Evolutionary conservation across 2,113 vertebrate species (phyloP), one percentile per base, ranked within the genome.

Genomic region (Nematolebias whitei): DNA sequence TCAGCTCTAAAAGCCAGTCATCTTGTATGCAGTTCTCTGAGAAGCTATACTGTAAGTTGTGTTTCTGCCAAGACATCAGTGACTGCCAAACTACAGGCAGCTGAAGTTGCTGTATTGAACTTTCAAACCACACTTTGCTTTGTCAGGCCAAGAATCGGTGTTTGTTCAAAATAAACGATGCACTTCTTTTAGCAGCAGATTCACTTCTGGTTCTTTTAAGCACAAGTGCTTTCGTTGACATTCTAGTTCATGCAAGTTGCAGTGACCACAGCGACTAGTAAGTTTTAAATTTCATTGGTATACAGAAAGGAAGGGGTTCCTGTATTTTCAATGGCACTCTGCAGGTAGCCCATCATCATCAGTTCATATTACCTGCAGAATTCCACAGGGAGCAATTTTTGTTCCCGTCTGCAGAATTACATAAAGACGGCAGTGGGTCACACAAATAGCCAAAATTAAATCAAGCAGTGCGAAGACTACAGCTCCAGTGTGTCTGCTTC

Each of bases 341-440:
- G 48, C 47, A 63, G 68, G 63, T 54, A 80, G 58, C 63, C 77
- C 48, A 63, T 79, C 84, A 77, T 83, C 76, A 84, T 84, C 79
- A 67, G 79, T 57, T 19, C 63, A 65, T 68, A 77, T 83, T 82
- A 87, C 74, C 74, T 68, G 58, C 55, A 78, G 38, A 76, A 84
- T 71, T 85, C 80, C 71, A 67, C 71, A 39, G 78, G 82, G 78
- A 60, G 44, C 66, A 59, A 55, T 80, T 80, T 78, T 63, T 70
- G 69, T 48, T 59, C 29, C 51, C 1, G 18, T 79, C 66, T 72
- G 47, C 49, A 55, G 56, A 47, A 87, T 80, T 60, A 75, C 40
- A 69, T 75, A 68, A 71, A 74, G 64, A 56, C 84, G 69, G 29
- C 40, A 67, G 35, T 43, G 70, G 29, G 68, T 60, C 47, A 51